Base-by-base conservation (phyloP, 1,140 invertebrate species). In the Drosophila elegans region DNA sequence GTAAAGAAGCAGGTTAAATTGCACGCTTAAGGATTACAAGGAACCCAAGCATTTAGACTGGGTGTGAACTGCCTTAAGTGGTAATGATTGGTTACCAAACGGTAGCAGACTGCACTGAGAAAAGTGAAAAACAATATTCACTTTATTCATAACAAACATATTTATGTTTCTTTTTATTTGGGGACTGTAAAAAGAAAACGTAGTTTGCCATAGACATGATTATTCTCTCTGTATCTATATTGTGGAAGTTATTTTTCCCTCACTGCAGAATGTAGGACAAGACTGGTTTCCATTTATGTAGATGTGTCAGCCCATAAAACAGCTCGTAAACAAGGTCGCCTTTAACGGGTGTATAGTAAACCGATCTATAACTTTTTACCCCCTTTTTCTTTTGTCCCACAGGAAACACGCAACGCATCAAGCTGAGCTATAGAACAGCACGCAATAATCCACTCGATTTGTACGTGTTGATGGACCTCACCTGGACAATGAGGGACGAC, bases 381-480 rank as follows among this genome's bases (percentile, higher is more conserved):
- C 41, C 29, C 25, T 61, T 52, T 21, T 21, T 21, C 12, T 21
- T 34, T 6, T 34, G 10, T 13, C 27, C 16, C 10, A 61, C 83
- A 94, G 94, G 93, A 36, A 93, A 94, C 74, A 93, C 93, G 12
- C 93, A 93, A 80, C 93, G 91, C 48, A 80, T 95, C 16, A 92
- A 93, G 60, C 93, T 95, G 68, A 92, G 93, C 13, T 95, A 94
- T 75, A 91, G 94, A 49, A 93, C 94, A 12, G 95, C 95, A 41
- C 95, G 93, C 85, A 96, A 98, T 91, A 98, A 98, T 93, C 97
- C 97, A 1, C 94, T 98, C n/a, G 97, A 98, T 92, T 93, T 98
- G 7, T 98, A 98, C 92, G 98, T 97, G 83, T 92, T 98, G 38
- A 97, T 98, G 96, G 97, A 98, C 91, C 93, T 98, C 10, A 98